Evolutionary conservation across 2,113 vertebrate genomes (phyloP), one percentile per base, ranked within the genome.

Genomic region (Hystrix brachyura): DNA sequence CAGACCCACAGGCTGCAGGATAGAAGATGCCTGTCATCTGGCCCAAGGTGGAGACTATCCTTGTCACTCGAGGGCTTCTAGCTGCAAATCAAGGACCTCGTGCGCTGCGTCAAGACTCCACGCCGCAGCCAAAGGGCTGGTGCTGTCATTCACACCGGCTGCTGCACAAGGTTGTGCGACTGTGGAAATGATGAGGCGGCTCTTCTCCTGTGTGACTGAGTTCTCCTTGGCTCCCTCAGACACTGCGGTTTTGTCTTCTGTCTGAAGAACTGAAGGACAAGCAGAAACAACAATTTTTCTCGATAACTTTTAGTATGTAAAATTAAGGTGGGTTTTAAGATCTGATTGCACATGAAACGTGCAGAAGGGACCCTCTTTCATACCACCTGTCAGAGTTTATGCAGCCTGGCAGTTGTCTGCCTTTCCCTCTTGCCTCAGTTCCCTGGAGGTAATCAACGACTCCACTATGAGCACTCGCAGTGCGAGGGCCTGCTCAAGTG

Each of bases 221-320:
- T 21, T 84, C 51, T 57, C 10, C 62, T 94, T 32, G 43, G 62
- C 78, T 95, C 48, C 27, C 38, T 46, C 43, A 80, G 48, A 91
- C 46, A 43, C 60, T 32, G 10, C 69, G 34, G 34, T 78, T 91
- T 59, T 91, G 46, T 72, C 80, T 91, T 92, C 62, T 65, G 21
- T 85, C 71, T 89, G 74, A 74, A 89, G 51, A 92, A 94, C 12
- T 15, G 43, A 59, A 95, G 38, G 32, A 79, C 57, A 94, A 85
- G 12, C 60, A 65, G 48, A 59, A 91, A 65, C 15, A 80, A 64
- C 7, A 57, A 46, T 29, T 29, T 69, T 57, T 57, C 83, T 74
- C 43, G 34, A 79, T 91, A 83, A 51, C 23, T 2, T 46, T 57
- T 89, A 64, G 27, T 46, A 34, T 27, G 13, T 64, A 71, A 62